Conservation (phyloP, 2,797 vertebrate genomes). For the Falco berigora region DNA sequence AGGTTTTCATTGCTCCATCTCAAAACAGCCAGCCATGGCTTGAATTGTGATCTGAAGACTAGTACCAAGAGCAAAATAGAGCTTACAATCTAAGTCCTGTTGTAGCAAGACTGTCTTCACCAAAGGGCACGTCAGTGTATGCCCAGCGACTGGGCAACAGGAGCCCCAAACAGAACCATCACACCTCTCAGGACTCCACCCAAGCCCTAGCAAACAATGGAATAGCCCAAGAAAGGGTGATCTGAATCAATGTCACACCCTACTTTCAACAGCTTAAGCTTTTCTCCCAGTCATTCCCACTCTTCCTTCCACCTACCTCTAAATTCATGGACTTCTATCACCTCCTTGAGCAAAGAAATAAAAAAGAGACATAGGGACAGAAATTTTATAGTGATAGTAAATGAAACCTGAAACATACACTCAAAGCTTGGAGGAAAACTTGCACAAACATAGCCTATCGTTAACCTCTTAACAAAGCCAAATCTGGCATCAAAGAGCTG, state of each 20-base stretch:
- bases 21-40: neutral
- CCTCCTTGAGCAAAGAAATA: neutral
- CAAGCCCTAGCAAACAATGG: neutral
- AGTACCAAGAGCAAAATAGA: neutral
- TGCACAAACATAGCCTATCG: neutral
- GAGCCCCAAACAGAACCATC: neutral
- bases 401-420: neutral
- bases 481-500: neutral
- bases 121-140: neutral
- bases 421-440: neutral
- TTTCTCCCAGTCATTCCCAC: neutral
- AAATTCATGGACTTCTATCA: neutral
- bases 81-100: neutral
- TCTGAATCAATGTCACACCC: neutral
- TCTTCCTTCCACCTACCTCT: neutral
- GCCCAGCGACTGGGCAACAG: neutral
- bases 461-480: neutral
- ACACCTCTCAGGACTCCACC: neutral
- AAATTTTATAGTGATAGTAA: neutral
- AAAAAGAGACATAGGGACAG: neutral
- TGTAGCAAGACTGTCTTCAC: neutral
- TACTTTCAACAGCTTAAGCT: neutral
- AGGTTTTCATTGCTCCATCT: neutral
- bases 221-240: neutral
- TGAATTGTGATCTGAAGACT: neutral